These are phyloP conservation scores for Agrotis exclamationis DNA, from an alignment of 2,888 invertebrate genomes.

Conservation along the genomic window DNA sequence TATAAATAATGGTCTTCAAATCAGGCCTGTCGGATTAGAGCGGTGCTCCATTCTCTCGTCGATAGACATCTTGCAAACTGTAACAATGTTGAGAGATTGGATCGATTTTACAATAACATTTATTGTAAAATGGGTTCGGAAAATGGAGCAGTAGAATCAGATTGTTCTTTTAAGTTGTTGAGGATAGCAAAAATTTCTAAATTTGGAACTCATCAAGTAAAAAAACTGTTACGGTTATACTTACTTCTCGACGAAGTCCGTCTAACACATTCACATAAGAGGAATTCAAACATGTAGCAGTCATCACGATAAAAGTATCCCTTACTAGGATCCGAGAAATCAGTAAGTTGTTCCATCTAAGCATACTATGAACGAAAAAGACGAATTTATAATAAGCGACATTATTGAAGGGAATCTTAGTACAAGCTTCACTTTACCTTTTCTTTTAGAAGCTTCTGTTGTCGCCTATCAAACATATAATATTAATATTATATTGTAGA, in stretches of 20 bases:
- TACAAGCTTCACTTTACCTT: too few relatives aligned
- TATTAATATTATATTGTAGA: too few relatives aligned
- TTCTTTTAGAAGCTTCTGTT: too few relatives aligned
- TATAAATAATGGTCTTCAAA: slow-evolving; percentile 59
- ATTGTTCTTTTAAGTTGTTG: not conserved
- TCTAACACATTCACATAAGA: too few relatives aligned
- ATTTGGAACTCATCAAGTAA: not conserved
- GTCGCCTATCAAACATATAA: too few relatives aligned
- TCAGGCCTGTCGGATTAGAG: slow-evolving; percentile 54
- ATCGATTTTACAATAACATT: slow-evolving; percentile 13
- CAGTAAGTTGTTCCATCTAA: too few relatives aligned
- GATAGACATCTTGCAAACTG: slow-evolving; percentile 54
- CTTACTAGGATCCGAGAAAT: too few relatives aligned
- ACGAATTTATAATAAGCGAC: too few relatives aligned
- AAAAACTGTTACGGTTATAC: not conserved
- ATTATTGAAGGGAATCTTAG: too few relatives aligned
- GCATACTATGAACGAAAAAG: too few relatives aligned
- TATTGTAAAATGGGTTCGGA: not conserved
- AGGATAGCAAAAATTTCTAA: not conserved
- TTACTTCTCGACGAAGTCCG: not conserved
- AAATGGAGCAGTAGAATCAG: slow-evolving; percentile 1
- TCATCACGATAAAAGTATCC: too few relatives aligned
- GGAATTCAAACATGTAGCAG: too few relatives aligned
- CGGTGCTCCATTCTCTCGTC: slow-evolving; percentile 48
- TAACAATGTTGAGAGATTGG: slow-evolving; percentile 32